These are phyloP conservation scores for Zhuqinia jingwanae DNA, from an alignment of 2,888 invertebrate genomes.

Conservation along the genomic window DNA sequence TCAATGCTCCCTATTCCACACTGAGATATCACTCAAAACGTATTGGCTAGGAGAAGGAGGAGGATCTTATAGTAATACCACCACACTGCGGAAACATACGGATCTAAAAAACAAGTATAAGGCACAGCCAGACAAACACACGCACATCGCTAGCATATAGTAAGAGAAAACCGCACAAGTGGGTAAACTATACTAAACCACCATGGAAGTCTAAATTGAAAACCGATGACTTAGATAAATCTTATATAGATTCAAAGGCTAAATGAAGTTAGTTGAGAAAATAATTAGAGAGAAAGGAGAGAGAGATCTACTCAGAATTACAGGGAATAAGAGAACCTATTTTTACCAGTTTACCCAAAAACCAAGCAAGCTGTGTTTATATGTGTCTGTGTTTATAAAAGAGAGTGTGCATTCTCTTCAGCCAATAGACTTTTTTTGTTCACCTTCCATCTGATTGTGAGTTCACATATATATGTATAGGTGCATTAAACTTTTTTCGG, in stretches of 20 bases:
- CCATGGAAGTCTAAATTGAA: slow-evolving; percentile 47
- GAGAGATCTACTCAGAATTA: not conserved
- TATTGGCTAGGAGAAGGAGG: not conserved
- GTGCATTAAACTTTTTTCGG: not conserved
- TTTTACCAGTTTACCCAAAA: not conserved
- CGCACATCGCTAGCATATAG: too few relatives aligned
- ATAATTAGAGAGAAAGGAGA: slow-evolving; percentile 44
- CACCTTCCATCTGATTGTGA: not conserved
- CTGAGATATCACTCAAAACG: slow-evolving; percentile 8
- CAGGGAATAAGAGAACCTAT: not conserved
- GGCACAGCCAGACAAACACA: not conserved
- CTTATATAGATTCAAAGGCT: slow-evolving; percentile 31
- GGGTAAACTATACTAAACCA: too few relatives aligned
- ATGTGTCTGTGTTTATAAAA: not conserved
- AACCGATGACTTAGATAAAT: slow-evolving; percentile 55
- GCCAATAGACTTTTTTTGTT: too few relatives aligned
- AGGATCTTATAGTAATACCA: not conserved
- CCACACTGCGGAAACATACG: not conserved
- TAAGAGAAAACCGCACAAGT: not conserved
- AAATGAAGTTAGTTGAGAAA: slow-evolving; percentile 54
- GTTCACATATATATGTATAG: not conserved
- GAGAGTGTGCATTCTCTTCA: too few relatives aligned
- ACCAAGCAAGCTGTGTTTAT: not conserved
- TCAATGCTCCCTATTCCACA: not conserved
- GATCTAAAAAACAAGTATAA: not conserved